Base-by-base conservation (phyloP, 2,113 vertebrate genomes). In the Onychostoma macrolepis region DNA sequence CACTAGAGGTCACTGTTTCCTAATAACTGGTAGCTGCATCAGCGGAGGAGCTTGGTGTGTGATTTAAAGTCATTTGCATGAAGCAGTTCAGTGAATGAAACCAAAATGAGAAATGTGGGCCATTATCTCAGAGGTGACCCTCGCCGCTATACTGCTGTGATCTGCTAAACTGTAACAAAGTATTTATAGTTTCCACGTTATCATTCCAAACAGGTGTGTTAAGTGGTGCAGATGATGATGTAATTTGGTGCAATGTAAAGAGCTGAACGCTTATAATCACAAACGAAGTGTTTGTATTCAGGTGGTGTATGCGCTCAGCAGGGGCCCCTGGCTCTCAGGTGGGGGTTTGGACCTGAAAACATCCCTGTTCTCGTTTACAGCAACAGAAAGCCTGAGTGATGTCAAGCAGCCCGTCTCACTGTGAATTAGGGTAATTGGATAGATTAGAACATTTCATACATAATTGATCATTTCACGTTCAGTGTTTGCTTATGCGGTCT, bases 1-100 rank as follows among this genome's bases (percentile, higher is more conserved):
- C 89, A 89, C 72, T 71, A 89, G 89, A 90, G 72, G 80, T 58
- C 87, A 76, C 50, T 84, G 56, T 83, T 61, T 38, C 53, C 48
- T 89, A 67, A 85, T 21, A 45, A 10, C 41, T 75, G 11, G 41
- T 56, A 58, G 11, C 17, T 12, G 58, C 3, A 9, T 48, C n/a
- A 21, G 13, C 15, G 4, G 48, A 67, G 19, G 21, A 45, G 9
- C n/a, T 65, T 43, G 6, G 0, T 15, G 7, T 65, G 0, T 43
- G 56, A 43, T 43, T 63, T 43, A 26, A 56, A 65, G 36, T 17
- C 33, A 26, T 79, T 79, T 79, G 77, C 48, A 79, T 79, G 77
- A 80, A 36, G 50, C n/a, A 33, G 50, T n/a, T 36, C 50, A 45
- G n/a, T 65, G 38, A 38, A 28, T 65, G 58, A 45, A 65, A 81